Base-by-base conservation (phyloP, 1,140 invertebrate species). In the Frieseomelitta varia region DNA sequence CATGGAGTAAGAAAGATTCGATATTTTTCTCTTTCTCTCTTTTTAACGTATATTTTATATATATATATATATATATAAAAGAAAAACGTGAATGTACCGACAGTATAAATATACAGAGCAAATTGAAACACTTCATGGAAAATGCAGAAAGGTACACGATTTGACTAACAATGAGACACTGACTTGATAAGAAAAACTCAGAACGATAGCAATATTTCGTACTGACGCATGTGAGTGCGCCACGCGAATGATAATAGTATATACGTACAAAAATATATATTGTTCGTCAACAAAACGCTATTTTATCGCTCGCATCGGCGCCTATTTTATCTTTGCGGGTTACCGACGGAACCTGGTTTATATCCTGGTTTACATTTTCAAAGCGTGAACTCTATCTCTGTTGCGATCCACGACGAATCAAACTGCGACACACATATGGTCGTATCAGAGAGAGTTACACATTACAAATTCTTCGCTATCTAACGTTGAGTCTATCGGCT, bases 111-210 rank as follows among this genome's bases (percentile, higher is more conserved):
- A 84, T 63, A n/a, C 67, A 8, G 14, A 84, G 27, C 2, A 78
- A 72, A 79, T 53, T 75, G 39, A 72, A n/a, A 17, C 81, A 76
- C 39, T 67, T 71, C 61, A 76, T 79, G 72, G n/a, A 56, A 56
- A 65, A 67, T 27, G 10, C 56, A 74, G n/a, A 61, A 81, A 88
- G 81, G 63, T 88, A 81, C 61, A 78, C 71, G 47, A 63, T 73
- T 56, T n/a, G 76, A 79, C 56, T 84, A 69, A n/a, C 24, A 17
- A 30, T 3, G 34, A 47, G 74, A n/a, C 24, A 17, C 47, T 12
- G 55, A 47, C 39, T 27, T 56, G 83, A 88, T 88, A 88, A 88
- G 39, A 58, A 39, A 67, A 74, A 75, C 51, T 79, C 74, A 71
- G 51, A 24, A 65, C 39, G 83, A 88, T 88, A 85, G 80, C 61